Evolutionary conservation across 2,888 invertebrate genomes (phyloP).

Genomic region (Anarsia innoxiella): DNA sequence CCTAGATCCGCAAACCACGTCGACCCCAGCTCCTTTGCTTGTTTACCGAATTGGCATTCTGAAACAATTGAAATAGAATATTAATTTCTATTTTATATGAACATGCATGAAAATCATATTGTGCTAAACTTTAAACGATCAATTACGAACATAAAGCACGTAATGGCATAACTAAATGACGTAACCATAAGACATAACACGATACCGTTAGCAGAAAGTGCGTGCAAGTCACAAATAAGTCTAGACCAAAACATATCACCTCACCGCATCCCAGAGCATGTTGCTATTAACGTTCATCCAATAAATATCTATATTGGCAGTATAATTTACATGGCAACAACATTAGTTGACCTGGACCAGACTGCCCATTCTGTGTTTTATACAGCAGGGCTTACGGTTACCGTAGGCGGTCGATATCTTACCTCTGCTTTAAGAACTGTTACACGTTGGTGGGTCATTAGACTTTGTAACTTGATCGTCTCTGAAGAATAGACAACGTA

Average conservation of each 20-base stretch:
- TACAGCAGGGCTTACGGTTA: slow-evolving; percentile 4
- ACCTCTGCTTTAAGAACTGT: no score
- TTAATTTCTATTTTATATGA: no score
- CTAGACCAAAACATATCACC: slow-evolving; percentile 8
- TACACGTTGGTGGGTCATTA: background rate
- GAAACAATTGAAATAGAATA: no score
- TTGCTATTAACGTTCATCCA: slow-evolving; percentile 20
- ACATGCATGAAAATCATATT: no score
- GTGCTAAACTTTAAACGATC: no score
- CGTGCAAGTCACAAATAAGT: slow-evolving; percentile 9
- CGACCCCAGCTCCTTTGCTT: slow-evolving; percentile 89
- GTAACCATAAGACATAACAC: no score
- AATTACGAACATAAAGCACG: no score
- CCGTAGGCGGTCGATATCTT: slow-evolving; percentile 5
- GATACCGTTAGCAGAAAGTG: no score
- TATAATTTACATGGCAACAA: slow-evolving; percentile 20
- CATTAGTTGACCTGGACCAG: slow-evolving; percentile 14
- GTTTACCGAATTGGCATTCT: slow-evolving; percentile 95
- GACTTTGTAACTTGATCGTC: no score
- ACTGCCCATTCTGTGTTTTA: slow-evolving; percentile 23
- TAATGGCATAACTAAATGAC: no score
- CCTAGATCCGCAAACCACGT: slow-evolving; percentile 96
- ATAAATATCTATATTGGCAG: slow-evolving; percentile 19
- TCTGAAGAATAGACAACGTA: no score
- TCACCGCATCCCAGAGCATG: slow-evolving; percentile 16